Conservation (phyloP, 2,888 invertebrate genomes). For the Clusia tigrina region DNA sequence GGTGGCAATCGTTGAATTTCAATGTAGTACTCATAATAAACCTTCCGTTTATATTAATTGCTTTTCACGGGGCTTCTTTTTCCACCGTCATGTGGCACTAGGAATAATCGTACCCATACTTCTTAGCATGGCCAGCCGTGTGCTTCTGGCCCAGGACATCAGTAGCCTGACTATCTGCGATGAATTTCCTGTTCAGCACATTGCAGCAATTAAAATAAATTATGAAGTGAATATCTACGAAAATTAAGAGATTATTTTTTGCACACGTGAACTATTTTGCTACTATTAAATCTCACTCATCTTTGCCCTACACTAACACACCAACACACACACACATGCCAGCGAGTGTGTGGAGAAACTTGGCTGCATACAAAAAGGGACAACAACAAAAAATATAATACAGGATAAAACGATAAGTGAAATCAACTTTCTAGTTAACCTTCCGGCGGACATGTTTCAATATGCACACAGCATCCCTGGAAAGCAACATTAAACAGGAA, state of each 20-base stretch:
- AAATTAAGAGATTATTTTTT: constrained; percentile 57
- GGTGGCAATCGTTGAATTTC: too few species aligned
- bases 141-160: too few species aligned
- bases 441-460: constrained; percentile 42
- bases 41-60: constrained; percentile 50
- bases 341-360: not conserved
- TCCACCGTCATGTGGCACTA: not conserved
- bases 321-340: not conserved
- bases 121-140: too few species aligned
- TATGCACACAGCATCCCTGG: constrained; percentile 33
- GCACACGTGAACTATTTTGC: constrained; percentile 9
- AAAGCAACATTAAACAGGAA: constrained; percentile 27
- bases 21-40: constrained; percentile 53
- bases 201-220: constrained; percentile 61
- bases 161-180: too few species aligned
- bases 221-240: constrained; percentile 61
- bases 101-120: not conserved
- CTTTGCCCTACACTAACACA: not conserved
- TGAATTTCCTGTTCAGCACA: constrained; percentile 35
- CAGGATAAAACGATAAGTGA: constrained; percentile 49
- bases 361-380: not conserved
- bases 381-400: constrained; percentile 19
- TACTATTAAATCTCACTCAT: not conserved
- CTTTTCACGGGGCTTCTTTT: constrained; percentile 38
- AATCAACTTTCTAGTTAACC: constrained; percentile 55